These are phyloP conservation scores for Melipona bicolor DNA, from an alignment of 2,888 invertebrate genomes.

Conservation along the genomic window DNA sequence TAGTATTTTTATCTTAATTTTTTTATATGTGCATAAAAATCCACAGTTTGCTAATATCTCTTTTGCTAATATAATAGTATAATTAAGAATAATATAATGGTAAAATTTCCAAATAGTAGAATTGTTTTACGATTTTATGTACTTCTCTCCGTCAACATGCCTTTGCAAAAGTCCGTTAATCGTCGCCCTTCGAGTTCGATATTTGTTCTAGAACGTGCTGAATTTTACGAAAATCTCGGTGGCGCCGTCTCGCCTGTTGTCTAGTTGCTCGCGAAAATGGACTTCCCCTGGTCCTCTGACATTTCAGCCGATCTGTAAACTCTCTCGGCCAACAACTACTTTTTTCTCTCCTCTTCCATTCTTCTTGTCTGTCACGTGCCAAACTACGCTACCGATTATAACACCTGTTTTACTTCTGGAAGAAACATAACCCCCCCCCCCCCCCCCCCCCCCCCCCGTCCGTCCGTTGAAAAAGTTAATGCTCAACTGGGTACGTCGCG, in stretches of 20 bases:
- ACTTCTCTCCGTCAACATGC: not conserved
- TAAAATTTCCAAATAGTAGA: not conserved
- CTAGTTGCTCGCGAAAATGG: slow-evolving; percentile 33
- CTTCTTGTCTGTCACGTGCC: slow-evolving; percentile 7
- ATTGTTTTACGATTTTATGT: not conserved
- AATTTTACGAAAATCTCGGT: slow-evolving; percentile 56
- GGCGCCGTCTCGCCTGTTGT: slow-evolving; percentile 52
- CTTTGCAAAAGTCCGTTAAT: slow-evolving; percentile 1
- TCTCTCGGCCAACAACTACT: slow-evolving; percentile 7
- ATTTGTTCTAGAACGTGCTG: slow-evolving; percentile 13
- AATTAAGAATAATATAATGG: too few species aligned
- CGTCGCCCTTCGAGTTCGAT: not conserved
- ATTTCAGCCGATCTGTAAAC: slow-evolving; percentile 52
- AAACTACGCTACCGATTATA: not conserved
- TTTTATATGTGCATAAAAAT: too few species aligned
- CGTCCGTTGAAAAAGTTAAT: not conserved
- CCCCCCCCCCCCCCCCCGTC: too few species aligned
- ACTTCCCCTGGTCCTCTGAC: slow-evolving; percentile 44
- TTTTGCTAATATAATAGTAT: too few species aligned
- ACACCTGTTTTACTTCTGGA: not conserved
- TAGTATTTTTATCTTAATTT: too few species aligned
- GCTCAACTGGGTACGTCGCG: not conserved
- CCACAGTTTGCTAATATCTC: too few species aligned
- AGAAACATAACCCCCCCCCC: not conserved
- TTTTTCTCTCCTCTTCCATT: slow-evolving; percentile 28